A percentile compares a stretch with the other conserved stretches of the same genome.
These are phyloP conservation scores for Lasioglossum villosulum DNA, from an alignment of 2,888 invertebrate genomes.

Conservation along the genomic window DNA sequence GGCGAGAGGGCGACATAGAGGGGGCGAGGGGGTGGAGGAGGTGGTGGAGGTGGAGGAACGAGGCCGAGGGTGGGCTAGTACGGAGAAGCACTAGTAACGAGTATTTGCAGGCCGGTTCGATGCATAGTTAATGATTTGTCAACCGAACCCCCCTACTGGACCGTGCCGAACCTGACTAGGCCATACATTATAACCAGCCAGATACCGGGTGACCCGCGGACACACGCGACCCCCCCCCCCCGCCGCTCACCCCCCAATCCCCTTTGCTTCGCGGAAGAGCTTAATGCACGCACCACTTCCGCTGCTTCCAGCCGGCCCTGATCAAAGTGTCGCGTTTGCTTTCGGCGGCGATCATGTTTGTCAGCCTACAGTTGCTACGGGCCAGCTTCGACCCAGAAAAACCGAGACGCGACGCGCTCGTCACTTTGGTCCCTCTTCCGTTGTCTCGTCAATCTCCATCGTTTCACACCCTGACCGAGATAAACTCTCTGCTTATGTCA, in stretches of 20 bases:
- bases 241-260: neutral
- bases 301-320: constrained; percentile 57
- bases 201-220: constrained; percentile 73
- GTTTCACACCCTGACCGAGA: too few relatives aligned
- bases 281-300: constrained; percentile 46
- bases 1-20: constrained; percentile 24
- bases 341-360: constrained; percentile 45
- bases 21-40: constrained; percentile 17
- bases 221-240: constrained; percentile 40
- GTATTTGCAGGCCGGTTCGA: constrained; percentile 84
- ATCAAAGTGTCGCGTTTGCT: constrained; percentile 75
- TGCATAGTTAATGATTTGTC: constrained; percentile 85
- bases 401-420: neutral
- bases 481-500: too few relatives aligned
- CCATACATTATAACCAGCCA: constrained; percentile 82
- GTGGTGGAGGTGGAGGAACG: constrained; percentile 47
- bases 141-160: constrained; percentile 80
- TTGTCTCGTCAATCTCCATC: neutral
- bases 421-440: neutral
- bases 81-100: constrained; percentile 82
- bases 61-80: constrained; percentile 69
- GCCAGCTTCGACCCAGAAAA: neutral
- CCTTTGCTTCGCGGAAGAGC: constrained; percentile 11
- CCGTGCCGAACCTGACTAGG: constrained; percentile 81
- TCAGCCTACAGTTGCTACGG: constrained; percentile 6